A percentile compares a stretch with the other conserved stretches of the same genome.
Conservation (phyloP, 2,113 vertebrate genomes). For the Sceloporus tristichus region DNA sequence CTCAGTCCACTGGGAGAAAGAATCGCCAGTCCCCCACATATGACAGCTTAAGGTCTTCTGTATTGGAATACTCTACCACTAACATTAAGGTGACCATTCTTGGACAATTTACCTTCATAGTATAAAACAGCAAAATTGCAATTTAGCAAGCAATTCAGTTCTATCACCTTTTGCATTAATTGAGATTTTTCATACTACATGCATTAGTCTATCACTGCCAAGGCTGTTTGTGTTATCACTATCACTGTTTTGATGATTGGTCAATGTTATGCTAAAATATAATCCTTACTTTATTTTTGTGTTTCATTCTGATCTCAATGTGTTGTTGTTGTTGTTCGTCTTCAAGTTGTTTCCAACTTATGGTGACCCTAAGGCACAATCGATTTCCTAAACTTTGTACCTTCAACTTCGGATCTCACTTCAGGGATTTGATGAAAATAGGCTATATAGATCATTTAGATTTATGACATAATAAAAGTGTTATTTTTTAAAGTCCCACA, state of each 20-base stretch:
- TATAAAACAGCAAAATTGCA: not conserved
- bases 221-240: not conserved
- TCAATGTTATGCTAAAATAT: not conserved
- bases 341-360: too few relatives aligned
- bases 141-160: not conserved
- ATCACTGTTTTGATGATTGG: not conserved
- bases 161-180: not conserved
- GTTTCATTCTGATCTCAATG: not conserved
- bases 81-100: not conserved
- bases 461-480: not conserved
- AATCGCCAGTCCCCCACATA: too few relatives aligned
- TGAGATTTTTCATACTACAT: not conserved
- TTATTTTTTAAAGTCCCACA: not conserved
- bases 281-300: not conserved
- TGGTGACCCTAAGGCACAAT: too few relatives aligned
- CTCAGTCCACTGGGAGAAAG: too few relatives aligned
- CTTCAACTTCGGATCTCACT: not conserved
- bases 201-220: not conserved
- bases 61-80: not conserved
- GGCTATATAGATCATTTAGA: too few relatives aligned
- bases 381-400: not conserved
- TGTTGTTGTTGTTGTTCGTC: too few relatives aligned
- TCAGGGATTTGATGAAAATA: not conserved
- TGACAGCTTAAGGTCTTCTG: too few relatives aligned
- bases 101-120: not conserved